Percentiles rank a stretch among this genome's conserved stretches.
phyloP scores from a whole-genome alignment of 2,797 vertebrate species.

The Prunella strophiata region DNA sequence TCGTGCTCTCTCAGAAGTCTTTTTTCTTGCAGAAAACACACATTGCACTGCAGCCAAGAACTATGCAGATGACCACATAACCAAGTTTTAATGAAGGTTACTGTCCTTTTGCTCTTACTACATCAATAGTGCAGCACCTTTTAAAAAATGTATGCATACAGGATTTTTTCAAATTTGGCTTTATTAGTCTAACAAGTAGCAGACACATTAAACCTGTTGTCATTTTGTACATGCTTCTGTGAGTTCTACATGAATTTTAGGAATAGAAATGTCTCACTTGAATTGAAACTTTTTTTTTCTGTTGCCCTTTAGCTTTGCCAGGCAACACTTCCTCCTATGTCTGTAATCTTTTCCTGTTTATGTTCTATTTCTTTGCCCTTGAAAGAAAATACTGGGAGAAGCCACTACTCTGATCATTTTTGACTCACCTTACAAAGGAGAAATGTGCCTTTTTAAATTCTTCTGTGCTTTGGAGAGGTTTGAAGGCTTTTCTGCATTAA shows the following conservation, averaged over 20 bases:
- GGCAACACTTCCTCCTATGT: not conserved
- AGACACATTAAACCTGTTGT: not conserved
- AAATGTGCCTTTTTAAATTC: not conserved
- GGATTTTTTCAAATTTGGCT: not conserved
- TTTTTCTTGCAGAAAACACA: slow-evolving; percentile 45
- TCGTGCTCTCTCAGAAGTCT: slow-evolving; percentile 14
- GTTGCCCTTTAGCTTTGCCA: not conserved
- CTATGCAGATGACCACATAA: slow-evolving; percentile 8
- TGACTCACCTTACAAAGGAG: not conserved
- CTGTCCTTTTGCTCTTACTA: not conserved
- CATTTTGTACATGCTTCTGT: not conserved
- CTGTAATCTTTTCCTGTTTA: slow-evolving; percentile 24
- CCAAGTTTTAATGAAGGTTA: slow-evolving; percentile 38
- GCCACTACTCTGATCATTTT: not conserved
- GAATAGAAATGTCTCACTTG: not conserved
- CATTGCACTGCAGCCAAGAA: not conserved
- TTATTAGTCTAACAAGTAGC: not conserved
- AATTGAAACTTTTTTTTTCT: not conserved
- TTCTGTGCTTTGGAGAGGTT: not conserved
- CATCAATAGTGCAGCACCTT: not conserved
- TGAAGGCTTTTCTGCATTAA: not conserved
- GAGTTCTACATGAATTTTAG: not conserved
- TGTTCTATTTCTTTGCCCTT: not conserved
- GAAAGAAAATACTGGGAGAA: not conserved
- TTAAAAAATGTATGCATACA: not conserved